A percentile compares a stretch with the other conserved stretches of the same genome.
phyloP scores from a whole-genome alignment of 2,888 invertebrate species.

The Vanessa cardui region DNA sequence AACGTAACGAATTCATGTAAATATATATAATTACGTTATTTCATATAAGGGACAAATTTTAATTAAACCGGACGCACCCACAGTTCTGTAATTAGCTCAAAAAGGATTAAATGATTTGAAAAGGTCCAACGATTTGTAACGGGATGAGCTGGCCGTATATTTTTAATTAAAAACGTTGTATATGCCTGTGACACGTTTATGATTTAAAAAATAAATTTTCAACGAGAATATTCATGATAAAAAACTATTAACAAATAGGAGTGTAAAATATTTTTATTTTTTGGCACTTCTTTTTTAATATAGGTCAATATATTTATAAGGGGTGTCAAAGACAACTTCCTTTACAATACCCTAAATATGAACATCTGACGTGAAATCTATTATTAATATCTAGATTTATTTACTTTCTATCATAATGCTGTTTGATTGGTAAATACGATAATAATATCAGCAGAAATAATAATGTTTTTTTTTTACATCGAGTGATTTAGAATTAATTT shows the following conservation, averaged over 20 bases:
- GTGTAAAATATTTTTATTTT: background rate
- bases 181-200: conserved; percentile 11
- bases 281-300: too few species aligned
- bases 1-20: background rate
- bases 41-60: conserved; percentile 27
- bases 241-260: background rate
- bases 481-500: too few species aligned
- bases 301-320: too few species aligned
- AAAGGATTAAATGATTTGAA: conserved; percentile 33
- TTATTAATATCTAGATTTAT: too few species aligned
- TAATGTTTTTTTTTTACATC: too few species aligned
- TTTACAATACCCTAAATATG: too few species aligned
- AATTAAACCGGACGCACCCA: conserved; percentile 24
- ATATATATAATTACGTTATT: conserved; percentile 13
- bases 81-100: conserved; percentile 32
- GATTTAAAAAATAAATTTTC: conserved; percentile 4
- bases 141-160: conserved; percentile 12
- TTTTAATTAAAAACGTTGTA: conserved; percentile 31
- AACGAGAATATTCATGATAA: background rate
- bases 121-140: conserved; percentile 22
- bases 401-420: too few species aligned
- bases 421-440: too few species aligned
- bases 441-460: too few species aligned
- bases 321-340: too few species aligned
- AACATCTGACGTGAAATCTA: too few species aligned